Evolutionary conservation across 2,888 invertebrate species (phyloP).

Genomic region (Plutella xylostella): DNA sequence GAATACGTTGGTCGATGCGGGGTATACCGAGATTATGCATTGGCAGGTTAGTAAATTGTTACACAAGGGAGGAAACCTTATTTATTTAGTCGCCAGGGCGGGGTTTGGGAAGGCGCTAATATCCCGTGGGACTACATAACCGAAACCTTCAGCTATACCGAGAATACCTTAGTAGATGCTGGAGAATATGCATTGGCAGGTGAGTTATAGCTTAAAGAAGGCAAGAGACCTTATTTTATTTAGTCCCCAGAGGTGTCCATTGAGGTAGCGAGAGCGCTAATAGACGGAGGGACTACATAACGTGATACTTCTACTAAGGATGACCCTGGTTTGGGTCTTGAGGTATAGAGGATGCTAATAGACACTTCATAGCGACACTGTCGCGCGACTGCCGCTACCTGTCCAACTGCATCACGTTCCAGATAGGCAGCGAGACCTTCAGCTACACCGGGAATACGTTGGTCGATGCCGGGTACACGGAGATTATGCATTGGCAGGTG

Average conservation of each 20-base stretch:
- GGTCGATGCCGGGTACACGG: conserved; percentile 93
- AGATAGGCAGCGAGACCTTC: conserved; percentile 87
- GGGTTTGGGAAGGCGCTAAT: no score
- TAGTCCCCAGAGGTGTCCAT: no score
- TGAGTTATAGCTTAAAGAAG: no score
- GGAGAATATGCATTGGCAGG: conserved; percentile 95
- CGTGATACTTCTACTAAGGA: no score
- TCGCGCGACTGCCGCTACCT: conserved; percentile 90
- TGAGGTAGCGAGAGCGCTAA: no score
- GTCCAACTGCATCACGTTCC: conserved; percentile 83
- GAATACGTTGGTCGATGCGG: conserved; percentile 91
- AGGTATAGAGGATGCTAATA: no score
- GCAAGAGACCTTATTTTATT: no score
- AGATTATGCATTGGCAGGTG: conserved; percentile 91
- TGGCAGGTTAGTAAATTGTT: no score
- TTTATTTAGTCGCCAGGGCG: no score
- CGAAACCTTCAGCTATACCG: conserved; percentile 87
- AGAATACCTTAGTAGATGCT: conserved; percentile 90
- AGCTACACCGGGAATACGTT: conserved; percentile 88
- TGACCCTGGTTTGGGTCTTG: no score
- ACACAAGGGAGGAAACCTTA: no score
- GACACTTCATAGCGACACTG: conserved; percentile 95
- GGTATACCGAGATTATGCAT: conserved; percentile 92
- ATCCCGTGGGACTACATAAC: no score
- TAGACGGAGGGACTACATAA: conserved; percentile 98